These are phyloP conservation scores for Lasioglossum pauxillum DNA, from an alignment of 2,888 invertebrate genomes.

Conservation along the genomic window DNA sequence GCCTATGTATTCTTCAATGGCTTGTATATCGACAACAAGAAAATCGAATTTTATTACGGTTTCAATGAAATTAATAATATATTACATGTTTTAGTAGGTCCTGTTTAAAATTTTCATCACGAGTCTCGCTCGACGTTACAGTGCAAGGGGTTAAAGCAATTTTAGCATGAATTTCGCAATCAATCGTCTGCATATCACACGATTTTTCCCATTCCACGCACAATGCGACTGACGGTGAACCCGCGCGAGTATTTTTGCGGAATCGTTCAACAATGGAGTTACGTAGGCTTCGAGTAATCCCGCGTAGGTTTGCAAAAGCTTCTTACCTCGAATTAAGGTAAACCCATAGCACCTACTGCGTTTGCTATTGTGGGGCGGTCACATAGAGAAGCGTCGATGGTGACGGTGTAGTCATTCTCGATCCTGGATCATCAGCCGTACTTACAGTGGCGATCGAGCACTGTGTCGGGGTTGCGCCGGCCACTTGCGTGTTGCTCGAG, in stretches of 20 bases:
- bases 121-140: background rate
- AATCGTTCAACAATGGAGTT: slow-evolving; percentile 42
- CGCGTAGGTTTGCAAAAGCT: slow-evolving; percentile 60
- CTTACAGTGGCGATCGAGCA: slow-evolving; percentile 2
- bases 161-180: background rate
- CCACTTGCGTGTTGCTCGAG: slow-evolving; percentile 74
- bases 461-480: background rate
- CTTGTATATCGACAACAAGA: too few species aligned
- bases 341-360: slow-evolving; percentile 48
- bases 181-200: background rate
- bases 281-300: slow-evolving; percentile 57
- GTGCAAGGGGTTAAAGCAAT: background rate
- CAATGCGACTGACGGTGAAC: background rate
- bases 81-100: background rate
- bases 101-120: background rate
- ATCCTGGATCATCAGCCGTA: slow-evolving; percentile 12
- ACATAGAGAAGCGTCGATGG: slow-evolving; percentile 34
- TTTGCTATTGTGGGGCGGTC: slow-evolving; percentile 54
- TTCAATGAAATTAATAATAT: background rate
- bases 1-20: too few species aligned
- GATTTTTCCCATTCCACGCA: background rate
- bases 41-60: too few species aligned
- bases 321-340: slow-evolving; percentile 52
- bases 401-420: slow-evolving; percentile 21
- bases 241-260: slow-evolving; percentile 21